Evolutionary conservation across 1,140 invertebrate genomes (phyloP).

Genomic region (Temnothorax longispinosus): DNA sequence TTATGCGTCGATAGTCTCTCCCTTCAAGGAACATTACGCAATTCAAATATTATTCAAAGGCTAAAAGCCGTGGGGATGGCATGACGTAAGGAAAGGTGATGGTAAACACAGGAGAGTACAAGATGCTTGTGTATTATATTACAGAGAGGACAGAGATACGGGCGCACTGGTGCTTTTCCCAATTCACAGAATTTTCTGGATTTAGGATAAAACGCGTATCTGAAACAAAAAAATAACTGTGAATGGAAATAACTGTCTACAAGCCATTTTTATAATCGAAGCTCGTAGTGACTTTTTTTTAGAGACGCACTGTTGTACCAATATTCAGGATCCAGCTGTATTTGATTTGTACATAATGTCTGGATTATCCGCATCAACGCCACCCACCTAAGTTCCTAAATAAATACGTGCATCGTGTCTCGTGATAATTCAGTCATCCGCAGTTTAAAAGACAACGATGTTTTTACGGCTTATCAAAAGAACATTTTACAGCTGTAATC

Average conservation of each 20-base stretch:
- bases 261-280: not conserved
- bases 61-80: constrained; percentile 82
- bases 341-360: constrained; percentile 82
- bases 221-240: not conserved
- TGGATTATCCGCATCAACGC: constrained; percentile 79
- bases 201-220: not conserved
- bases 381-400: constrained; percentile 28
- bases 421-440: not conserved
- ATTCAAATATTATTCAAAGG: constrained; percentile 86
- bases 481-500: not conserved
- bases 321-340: constrained; percentile 79
- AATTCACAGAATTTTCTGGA: constrained; percentile 27
- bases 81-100: constrained; percentile 78
- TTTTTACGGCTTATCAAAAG: not conserved
- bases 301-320: not conserved
- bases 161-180: constrained; percentile 41
- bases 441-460: constrained; percentile 4
- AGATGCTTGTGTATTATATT: constrained; percentile 75
- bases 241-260: not conserved
- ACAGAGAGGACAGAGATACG: constrained; percentile 69
- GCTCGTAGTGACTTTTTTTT: constrained; percentile 11
- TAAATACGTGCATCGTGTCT: constrained; percentile 49
- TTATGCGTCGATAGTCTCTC: constrained; percentile 64
- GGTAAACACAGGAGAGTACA: constrained; percentile 67
- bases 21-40: constrained; percentile 82